These are phyloP conservation scores for Rotaria magnacalcarata DNA, from an alignment of 2,888 invertebrate genomes.

Conservation along the genomic window DNA sequence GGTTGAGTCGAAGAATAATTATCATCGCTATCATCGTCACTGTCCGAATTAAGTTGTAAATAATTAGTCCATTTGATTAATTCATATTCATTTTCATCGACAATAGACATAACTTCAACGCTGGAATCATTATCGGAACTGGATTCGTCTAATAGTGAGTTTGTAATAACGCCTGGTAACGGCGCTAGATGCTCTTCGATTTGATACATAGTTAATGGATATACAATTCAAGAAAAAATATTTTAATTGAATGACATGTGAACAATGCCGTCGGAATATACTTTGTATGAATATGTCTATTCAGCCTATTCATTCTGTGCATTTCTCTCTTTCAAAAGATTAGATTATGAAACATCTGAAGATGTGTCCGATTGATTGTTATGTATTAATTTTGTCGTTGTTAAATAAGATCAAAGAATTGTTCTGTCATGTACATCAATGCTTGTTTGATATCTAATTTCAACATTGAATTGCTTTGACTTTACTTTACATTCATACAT, in stretches of 20 bases:
- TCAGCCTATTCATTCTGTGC: neutral
- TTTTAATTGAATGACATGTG: neutral
- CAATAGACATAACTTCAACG: neutral
- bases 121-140: neutral
- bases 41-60: neutral
- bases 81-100: constrained; percentile 9
- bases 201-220: neutral
- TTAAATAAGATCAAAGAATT: neutral
- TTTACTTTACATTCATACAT: neutral
- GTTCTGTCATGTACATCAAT: neutral
- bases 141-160: neutral
- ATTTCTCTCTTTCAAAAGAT: neutral
- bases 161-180: neutral
- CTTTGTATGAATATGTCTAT: neutral
- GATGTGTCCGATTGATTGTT: neutral
- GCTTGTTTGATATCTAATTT: neutral
- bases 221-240: neutral
- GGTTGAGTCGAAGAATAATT: too few species aligned
- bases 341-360: neutral
- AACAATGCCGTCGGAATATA: neutral
- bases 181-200: neutral
- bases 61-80: neutral
- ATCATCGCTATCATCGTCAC: neutral
- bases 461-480: neutral
- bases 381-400: neutral